Percentiles rank a stretch among this genome's conserved stretches.
Conservation (phyloP, 2,797 vertebrate genomes). For the Urophycis tenuis region DNA sequence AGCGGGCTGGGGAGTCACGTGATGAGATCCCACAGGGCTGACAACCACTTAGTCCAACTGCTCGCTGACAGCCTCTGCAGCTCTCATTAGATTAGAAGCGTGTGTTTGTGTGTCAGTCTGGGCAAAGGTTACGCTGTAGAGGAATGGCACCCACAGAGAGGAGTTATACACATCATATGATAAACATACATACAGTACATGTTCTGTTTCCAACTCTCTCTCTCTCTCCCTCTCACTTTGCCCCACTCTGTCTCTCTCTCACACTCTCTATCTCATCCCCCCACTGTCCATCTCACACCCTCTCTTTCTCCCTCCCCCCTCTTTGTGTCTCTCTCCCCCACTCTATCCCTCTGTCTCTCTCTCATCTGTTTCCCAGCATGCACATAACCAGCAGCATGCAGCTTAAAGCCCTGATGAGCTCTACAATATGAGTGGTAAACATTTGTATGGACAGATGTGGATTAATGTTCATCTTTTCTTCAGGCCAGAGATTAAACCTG, state of each 20-base stretch:
- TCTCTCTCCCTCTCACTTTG: background rate
- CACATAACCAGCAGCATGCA: conserved; percentile 34
- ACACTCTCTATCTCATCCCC: background rate
- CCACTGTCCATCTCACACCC: background rate
- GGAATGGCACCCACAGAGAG: background rate
- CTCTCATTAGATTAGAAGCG: conserved; percentile 65
- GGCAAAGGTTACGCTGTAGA: conserved; percentile 27
- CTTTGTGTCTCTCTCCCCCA: conserved; percentile 1
- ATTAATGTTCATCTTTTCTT: conserved; percentile 78
- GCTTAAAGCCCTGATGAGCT: conserved; percentile 54
- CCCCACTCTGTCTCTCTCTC: background rate
- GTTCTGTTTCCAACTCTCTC: conserved; percentile 1
- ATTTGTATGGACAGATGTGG: conserved; percentile 78
- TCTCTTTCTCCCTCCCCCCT: background rate
- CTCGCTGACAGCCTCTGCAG: conserved; percentile 50
- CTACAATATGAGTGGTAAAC: conserved; percentile 71
- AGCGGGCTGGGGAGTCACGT: conserved; percentile 16
- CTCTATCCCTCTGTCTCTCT: conserved; percentile 4
- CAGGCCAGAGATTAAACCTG: conserved; percentile 72
- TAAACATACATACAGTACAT: conserved; percentile 29
- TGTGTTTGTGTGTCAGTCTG: conserved; percentile 33
- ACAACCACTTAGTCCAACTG: conserved; percentile 51
- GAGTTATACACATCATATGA: background rate
- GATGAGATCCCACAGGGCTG: conserved; percentile 45
- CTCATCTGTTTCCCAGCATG: conserved; percentile 17